Percentiles rank a stretch among this genome's conserved stretches.
These are phyloP conservation scores for Pontoporia blainvillei DNA, from an alignment of 2,113 vertebrate genomes.

Conservation along the genomic window DNA sequence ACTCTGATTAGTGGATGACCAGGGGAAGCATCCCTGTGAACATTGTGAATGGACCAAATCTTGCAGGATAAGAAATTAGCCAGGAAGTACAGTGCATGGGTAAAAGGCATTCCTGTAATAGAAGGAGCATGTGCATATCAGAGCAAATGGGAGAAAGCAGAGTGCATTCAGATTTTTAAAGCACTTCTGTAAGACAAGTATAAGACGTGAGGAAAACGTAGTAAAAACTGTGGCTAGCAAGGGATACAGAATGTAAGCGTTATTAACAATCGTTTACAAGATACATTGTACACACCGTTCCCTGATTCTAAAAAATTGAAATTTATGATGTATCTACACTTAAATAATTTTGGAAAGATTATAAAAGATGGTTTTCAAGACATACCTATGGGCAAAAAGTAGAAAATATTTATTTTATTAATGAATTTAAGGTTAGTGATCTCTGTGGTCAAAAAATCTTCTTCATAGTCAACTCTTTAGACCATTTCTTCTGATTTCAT, in stretches of 20 bases:
- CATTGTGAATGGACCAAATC: background rate
- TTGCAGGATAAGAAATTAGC: background rate
- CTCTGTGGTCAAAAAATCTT: background rate
- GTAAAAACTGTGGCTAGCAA: background rate
- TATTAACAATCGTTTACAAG: background rate
- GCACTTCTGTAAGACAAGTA: background rate
- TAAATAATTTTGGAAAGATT: background rate
- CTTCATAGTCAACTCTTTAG: background rate
- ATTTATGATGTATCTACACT: background rate
- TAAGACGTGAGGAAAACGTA: background rate
- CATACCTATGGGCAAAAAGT: background rate
- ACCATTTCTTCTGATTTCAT: background rate
- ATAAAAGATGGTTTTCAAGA: background rate
- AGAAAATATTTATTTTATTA: background rate
- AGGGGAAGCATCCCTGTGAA: background rate
- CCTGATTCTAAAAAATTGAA: background rate
- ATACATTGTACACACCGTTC: background rate
- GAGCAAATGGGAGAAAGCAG: background rate
- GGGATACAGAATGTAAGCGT: background rate
- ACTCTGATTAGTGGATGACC: background rate
- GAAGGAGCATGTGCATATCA: rapidly evolving
- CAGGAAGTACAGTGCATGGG: rapidly evolving
- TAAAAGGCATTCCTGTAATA: background rate
- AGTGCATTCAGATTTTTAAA: background rate
- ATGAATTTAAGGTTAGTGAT: background rate